Evolutionary conservation across 1,140 invertebrate species (phyloP), one percentile per base, ranked within the genome.

Genomic region (Platyscapa corneri): DNA sequence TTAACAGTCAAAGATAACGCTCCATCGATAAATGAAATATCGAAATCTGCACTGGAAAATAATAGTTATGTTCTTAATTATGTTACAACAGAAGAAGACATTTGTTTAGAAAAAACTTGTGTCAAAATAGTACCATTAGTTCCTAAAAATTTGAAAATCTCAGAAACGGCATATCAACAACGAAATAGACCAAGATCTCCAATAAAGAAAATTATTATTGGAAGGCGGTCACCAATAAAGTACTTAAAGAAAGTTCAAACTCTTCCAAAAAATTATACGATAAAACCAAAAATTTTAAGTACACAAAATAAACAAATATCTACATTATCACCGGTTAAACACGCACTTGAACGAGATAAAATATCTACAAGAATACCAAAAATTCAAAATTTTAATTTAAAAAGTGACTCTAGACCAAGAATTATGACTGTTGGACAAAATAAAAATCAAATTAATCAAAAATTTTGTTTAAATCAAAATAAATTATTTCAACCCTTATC

Each of bases 201-300:
- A 12, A 67, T 89, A 0, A 93, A 93, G 82, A 91, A 90, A 83
- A 42, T 91, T 42, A 60, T 80, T 18, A 87, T 88, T 39, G 89
- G 90, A 49, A 88, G 90, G 82, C 90, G 87, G 86, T 92, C 92
- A 10, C 92, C 92, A 0, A 83, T 91, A 39, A 92, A 92, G 82
- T 84, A 90, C 0, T 56, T 89, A 0, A 92, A 88, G 74, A 93
- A 91, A 76, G 82, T 75, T n/a, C 82, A 79, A 10, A 86, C 80
- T 53, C 72, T 85, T 34, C 75, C 88, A 23, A 89, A 82, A 83
- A 88, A 79, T 39, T 30, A 3, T 42, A 34, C 42, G 20, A 14
- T 27, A 56, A 86, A 83, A 34, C 20, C 81, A 8, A 89, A 86
- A 81, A 60, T 86, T 30, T 49, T 49, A 56, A 74, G 46, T 65